These are phyloP conservation scores for Eupithecia dodoneata DNA, from an alignment of 2,888 invertebrate species.

Conservation along the genomic window DNA sequence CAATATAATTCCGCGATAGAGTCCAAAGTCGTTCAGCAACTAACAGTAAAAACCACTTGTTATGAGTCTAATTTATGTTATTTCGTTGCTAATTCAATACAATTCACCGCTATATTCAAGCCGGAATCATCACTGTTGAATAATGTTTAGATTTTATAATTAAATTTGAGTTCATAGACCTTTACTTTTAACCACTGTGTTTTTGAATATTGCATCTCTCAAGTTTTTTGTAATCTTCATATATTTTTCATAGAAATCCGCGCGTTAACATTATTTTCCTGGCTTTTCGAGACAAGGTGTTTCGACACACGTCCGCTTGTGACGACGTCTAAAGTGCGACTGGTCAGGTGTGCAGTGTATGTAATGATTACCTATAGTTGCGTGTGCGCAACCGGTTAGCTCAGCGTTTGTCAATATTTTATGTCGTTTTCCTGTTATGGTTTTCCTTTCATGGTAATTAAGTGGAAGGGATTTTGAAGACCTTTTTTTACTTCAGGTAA, in stretches of 20 bases:
- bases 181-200: not conserved
- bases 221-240: not conserved
- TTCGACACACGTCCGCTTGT: slow-evolving; percentile 3
- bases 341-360: slow-evolving; percentile 15
- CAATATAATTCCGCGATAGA: not conserved
- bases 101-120: not conserved
- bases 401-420: slow-evolving; percentile 32
- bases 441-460: slow-evolving; percentile 18
- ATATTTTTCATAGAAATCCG: not conserved
- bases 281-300: not conserved
- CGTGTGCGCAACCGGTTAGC: slow-evolving; percentile 28
- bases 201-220: not conserved
- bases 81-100: not conserved
- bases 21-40: slow-evolving; percentile 4
- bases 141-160: not conserved
- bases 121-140: not conserved
- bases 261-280: not conserved
- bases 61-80: not conserved
- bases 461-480: not conserved
- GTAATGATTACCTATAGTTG: slow-evolving; percentile 18
- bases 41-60: not conserved
- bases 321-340: slow-evolving; percentile 20
- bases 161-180: not conserved
- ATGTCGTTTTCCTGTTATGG: slow-evolving; percentile 18
- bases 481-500: too few species aligned